These are phyloP conservation scores for Pyrochroa serraticornis DNA, from an alignment of 2,888 invertebrate species.

Conservation along the genomic window DNA sequence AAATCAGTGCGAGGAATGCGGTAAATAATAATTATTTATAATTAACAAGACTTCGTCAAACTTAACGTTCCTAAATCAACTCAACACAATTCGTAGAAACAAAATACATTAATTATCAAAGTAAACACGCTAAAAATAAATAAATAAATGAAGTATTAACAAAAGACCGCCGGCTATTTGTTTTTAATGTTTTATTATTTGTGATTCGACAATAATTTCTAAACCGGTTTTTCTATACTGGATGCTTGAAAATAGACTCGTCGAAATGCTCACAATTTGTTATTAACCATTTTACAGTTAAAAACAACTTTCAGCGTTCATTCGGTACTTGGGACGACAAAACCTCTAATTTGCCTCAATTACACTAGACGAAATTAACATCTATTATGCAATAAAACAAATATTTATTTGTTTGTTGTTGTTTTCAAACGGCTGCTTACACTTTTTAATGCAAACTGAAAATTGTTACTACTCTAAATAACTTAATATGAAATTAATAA, in stretches of 20 bases:
- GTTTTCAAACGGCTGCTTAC: not conserved
- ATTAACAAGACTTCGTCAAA: conserved; percentile 20
- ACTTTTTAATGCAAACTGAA: too few relatives aligned
- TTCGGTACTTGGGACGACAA: too few relatives aligned
- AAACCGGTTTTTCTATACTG: conserved; percentile 16
- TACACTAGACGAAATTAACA: not conserved
- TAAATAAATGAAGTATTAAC: conserved; percentile 39
- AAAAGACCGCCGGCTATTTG: conserved; percentile 38
- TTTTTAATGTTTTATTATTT: conserved; percentile 30
- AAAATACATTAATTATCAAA: conserved; percentile 25
- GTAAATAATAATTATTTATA: conserved; percentile 16
- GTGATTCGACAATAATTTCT: conserved; percentile 17
- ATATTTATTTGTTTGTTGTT: conserved; percentile 10
- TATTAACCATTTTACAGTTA: too few relatives aligned
- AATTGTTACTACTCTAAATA: too few relatives aligned
- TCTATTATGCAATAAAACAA: conserved; percentile 4
- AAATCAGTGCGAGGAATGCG: conserved; percentile 18
- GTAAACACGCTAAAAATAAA: conserved; percentile 36
- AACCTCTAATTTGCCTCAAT: too few relatives aligned
- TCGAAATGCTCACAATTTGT: too few relatives aligned
- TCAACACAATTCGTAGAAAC: conserved; percentile 13
- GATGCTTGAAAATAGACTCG: not conserved
- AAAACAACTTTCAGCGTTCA: too few relatives aligned
- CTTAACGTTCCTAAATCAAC: conserved; percentile 9
- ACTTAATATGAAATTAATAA: too few relatives aligned